Evolutionary conservation across 2,888 invertebrate species (phyloP), one percentile per base, ranked within the genome.

Genomic region (Hirtodrosophila histrioides): DNA sequence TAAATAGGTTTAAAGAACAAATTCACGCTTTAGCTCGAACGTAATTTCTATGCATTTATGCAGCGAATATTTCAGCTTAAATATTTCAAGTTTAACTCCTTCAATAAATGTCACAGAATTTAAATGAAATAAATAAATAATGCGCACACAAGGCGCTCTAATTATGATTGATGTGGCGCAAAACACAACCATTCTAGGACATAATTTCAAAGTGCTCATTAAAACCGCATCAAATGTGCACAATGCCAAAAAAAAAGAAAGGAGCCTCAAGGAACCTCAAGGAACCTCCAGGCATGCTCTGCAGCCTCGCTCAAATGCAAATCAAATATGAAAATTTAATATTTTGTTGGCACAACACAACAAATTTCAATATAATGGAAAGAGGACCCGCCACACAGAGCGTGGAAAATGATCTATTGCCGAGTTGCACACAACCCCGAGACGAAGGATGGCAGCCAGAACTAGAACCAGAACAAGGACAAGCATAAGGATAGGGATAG

Each of bases 291-390:
- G 41, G 41, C 35, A 57, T 54, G 44, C 23, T 50, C 45, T 45
- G 61, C 45, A 43, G 64, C 17, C 17, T 27, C 27, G 6, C 43
- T 60, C 45, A 41, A 72, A 84, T 78, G 81, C 76, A 86, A 85
- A 88, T 85, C 77, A 88, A 83, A 88, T 88, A 88, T 89, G 88
- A 89, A 83, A 81, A 79, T 89, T 85, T 83, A 82, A 89, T 89
- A 83, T 81, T 75, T 74, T 88, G 88, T 89, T 88, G 89, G 88
- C 88, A 87, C 89, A 88, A 89, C 89, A 89, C 85, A 72, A 88
- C 81, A 88, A 86, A 86, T 88, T 89, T 83, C 84, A 65, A 80
- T 74, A 87, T 68, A 82, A 87, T 81, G 57, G 12, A 9, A 46
- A 40, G 23, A 60, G 43, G 4, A 45, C 31, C 43, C 49, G 31